Evolutionary conservation across 2,113 vertebrate genomes (phyloP), one percentile per base, ranked within the genome.

Genomic region (Crotophaga sulcirostris): DNA sequence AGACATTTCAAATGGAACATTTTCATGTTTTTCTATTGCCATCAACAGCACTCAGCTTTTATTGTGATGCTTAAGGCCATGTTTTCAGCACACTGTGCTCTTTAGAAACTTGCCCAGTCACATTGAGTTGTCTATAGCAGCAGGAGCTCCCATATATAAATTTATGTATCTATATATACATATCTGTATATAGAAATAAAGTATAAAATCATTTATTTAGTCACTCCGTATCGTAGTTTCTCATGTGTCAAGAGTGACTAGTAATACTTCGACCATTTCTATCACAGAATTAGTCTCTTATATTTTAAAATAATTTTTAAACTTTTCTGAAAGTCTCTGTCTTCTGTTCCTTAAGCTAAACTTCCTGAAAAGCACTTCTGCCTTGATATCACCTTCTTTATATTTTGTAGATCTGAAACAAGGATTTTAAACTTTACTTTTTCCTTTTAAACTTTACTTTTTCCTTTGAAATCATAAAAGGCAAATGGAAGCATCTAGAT

Each of bases 21-120:
- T 94, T 95, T 92, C 66, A 51, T 84, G 89, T 87, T 95, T 96
- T 97, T 94, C 82, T 92, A 81, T 59, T 87, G 77, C 86, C 80
- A 68, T 94, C 86, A 94, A 92, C 88, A 89, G 90, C 86, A 92
- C 62, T 96, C 80, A 92, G 88, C 79, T 96, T 95, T 96, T 94
- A 97, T 93, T 94, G 86, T 89, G 69, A 72, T 78, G 92, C 86
- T 94, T 79, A 64, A 89, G 96, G 96, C 90, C 90, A 92, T 81
- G 40, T 95, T 96, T 95, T 89, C 90, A 94, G 92, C 90, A 92
- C 44, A 90, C 66, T 94, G 76, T 56, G 72, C 88, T 95, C 88
- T 81, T 95, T 42, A 97, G 77, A 95, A 96, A 73, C 40, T 86
- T 76, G 49, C 85, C 83, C 45, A 25, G 64, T 78, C 95, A 51